phyloP scores from a whole-genome alignment of 2,113 vertebrate species.

The Micromys minutus region DNA sequence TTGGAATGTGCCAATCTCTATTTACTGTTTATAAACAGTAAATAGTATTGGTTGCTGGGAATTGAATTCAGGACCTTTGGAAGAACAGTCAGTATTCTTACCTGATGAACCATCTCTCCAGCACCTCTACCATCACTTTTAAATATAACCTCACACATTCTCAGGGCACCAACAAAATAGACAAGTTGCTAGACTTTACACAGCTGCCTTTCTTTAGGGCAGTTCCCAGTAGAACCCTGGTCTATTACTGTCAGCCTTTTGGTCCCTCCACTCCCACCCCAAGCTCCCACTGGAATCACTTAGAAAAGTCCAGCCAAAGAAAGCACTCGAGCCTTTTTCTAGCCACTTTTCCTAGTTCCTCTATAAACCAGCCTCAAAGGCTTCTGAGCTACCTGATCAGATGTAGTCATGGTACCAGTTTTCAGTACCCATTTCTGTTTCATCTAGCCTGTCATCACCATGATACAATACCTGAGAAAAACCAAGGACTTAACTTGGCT shows the following conservation, averaged over 20 bases:
- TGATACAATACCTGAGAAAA: background rate
- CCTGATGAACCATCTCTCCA: too few relatives aligned
- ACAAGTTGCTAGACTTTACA: background rate
- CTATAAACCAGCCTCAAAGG: background rate
- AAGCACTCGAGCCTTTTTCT: background rate
- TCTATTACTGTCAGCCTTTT: background rate
- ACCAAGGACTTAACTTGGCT: background rate
- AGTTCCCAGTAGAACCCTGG: background rate
- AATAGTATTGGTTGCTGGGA: too few relatives aligned
- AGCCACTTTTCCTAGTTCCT: background rate
- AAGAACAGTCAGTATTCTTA: too few relatives aligned
- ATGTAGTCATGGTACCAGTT: background rate
- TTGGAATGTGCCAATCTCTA: too few relatives aligned
- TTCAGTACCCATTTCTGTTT: background rate
- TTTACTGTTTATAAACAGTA: too few relatives aligned
- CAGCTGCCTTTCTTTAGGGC: background rate
- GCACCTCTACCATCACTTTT: background rate
- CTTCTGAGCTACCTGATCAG: background rate
- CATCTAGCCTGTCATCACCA: background rate
- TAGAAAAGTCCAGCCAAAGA: background rate
- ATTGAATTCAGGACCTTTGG: too few relatives aligned
- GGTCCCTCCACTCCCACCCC: too few relatives aligned
- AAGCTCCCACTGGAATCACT: background rate
- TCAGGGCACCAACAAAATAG: background rate
- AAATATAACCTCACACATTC: background rate